A percentile compares a stretch with the other conserved stretches of the same genome.
Conservation (phyloP, 2,888 invertebrate species). For the Acleris literana region DNA sequence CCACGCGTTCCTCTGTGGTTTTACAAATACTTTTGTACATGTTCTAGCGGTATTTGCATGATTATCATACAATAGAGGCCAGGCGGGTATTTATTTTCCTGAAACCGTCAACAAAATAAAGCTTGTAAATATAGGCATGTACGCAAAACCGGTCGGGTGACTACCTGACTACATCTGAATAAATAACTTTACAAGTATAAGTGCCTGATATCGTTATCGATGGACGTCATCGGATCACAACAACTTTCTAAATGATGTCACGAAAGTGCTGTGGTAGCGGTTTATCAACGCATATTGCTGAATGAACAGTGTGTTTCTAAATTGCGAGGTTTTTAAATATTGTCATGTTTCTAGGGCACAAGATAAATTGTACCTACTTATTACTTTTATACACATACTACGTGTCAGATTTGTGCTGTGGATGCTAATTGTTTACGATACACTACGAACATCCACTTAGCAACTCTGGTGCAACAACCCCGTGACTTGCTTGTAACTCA, state of each 20-base stretch:
- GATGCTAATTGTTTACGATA: no score
- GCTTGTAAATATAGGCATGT: neutral
- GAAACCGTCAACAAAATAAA: conserved; percentile 2
- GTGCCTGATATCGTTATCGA: conserved; percentile 10
- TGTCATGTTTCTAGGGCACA: no score
- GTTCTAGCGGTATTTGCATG: neutral
- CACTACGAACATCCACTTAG: no score
- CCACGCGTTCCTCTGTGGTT: no score
- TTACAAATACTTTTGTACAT: neutral
- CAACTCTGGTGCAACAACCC: no score
- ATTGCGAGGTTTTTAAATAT: no score
- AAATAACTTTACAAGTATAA: conserved; percentile 8
- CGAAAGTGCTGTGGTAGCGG: conserved; percentile 3
- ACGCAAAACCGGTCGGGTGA: no score
- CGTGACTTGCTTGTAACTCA: no score
- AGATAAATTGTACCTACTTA: no score
- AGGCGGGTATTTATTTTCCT: neutral
- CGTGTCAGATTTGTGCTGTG: no score
- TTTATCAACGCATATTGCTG: neutral
- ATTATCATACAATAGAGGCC: conserved; percentile 28
- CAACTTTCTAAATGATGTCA: conserved; percentile 30
- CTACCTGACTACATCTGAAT: conserved; percentile 10
- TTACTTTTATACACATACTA: no score
- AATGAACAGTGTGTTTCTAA: neutral
- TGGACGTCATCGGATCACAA: conserved; percentile 17